Evolutionary conservation across 1,140 invertebrate species (phyloP).

Genomic region (Charaxes varanes): DNA sequence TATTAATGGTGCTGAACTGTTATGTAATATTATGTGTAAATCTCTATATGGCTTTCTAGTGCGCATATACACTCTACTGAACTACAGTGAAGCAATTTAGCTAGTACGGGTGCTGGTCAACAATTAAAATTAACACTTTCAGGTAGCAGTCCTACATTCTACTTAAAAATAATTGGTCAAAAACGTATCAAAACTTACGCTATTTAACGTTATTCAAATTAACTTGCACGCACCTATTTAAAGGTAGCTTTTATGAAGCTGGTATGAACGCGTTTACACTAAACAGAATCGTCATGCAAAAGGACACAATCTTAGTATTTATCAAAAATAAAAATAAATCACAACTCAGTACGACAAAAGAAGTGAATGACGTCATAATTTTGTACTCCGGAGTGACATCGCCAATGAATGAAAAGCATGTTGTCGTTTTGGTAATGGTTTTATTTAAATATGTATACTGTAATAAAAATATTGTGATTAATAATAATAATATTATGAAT

Average conservation of each 20-base stretch:
- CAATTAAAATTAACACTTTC: too few relatives aligned
- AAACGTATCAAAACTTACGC: too few relatives aligned
- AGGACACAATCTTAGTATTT: constrained; percentile 38
- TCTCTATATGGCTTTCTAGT: too few relatives aligned
- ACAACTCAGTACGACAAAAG: constrained; percentile 43
- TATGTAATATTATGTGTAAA: too few relatives aligned
- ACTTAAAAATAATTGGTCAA: too few relatives aligned
- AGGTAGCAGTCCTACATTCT: too few relatives aligned
- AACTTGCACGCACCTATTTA: constrained; percentile 16
- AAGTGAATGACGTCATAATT: constrained; percentile 62
- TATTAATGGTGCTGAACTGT: too few relatives aligned
- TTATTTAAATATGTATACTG: constrained; percentile 58
- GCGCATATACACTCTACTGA: too few relatives aligned
- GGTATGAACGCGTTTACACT: background rate
- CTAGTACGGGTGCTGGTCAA: too few relatives aligned
- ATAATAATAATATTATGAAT: constrained; percentile 37
- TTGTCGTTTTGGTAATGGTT: constrained; percentile 46
- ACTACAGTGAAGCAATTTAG: too few relatives aligned
- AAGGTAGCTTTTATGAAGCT: too few relatives aligned
- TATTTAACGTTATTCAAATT: too few relatives aligned
- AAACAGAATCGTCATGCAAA: constrained; percentile 57
- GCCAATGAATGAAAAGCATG: constrained; percentile 70
- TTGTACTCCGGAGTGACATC: constrained; percentile 37
- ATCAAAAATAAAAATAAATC: constrained; percentile 17
- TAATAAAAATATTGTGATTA: constrained; percentile 50